These are phyloP conservation scores for Tipula confusa DNA, from an alignment of 2,888 invertebrate species.

Conservation along the genomic window DNA sequence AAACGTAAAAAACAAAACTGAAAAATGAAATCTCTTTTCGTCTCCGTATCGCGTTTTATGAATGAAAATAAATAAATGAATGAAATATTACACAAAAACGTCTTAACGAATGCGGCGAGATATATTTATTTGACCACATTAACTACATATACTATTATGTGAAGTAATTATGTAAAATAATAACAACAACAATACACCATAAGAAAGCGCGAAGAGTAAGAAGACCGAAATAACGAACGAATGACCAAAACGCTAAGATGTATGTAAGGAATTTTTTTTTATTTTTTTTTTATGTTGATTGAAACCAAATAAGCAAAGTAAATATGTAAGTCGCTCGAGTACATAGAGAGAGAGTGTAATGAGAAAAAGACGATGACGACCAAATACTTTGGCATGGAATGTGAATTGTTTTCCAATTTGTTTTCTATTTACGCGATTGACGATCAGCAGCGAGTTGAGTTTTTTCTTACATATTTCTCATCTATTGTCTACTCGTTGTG, in stretches of 20 bases:
- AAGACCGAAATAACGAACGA: neutral
- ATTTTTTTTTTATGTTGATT: neutral
- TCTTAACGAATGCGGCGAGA: neutral
- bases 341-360: neutral
- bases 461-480: no score
- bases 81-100: conserved; percentile 26
- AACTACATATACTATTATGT: conserved; percentile 6
- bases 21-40: neutral
- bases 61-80: conserved; percentile 28
- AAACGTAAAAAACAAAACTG: neutral
- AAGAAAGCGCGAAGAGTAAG: neutral
- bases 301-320: neutral
- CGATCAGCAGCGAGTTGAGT: no score
- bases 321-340: neutral
- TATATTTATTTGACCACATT: neutral
- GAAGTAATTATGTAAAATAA: conserved; percentile 6
- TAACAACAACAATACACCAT: neutral
- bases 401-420: no score
- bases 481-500: no score
- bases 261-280: neutral
- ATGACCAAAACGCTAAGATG: neutral
- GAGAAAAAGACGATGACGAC: no score
- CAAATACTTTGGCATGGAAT: no score
- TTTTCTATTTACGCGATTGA: no score
- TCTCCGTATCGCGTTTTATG: conserved; percentile 26